phyloP scores from a whole-genome alignment of 2,113 vertebrate species.

The Chroicocephalus ridibundus region DNA sequence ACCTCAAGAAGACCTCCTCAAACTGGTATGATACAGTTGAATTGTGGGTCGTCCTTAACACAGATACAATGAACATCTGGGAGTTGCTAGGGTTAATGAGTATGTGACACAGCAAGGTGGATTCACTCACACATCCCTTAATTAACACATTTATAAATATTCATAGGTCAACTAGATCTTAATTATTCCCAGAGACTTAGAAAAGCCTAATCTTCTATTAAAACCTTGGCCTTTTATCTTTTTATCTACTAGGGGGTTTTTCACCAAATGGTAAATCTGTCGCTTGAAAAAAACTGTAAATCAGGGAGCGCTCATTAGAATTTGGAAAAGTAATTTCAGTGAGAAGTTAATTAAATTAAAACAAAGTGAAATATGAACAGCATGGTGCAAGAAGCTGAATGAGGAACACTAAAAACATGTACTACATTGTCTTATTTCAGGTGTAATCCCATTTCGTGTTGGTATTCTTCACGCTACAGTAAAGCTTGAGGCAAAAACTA shows the following conservation, averaged over 20 bases:
- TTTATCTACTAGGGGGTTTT: background rate
- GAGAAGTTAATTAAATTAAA: constrained; percentile 34
- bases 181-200: constrained; percentile 40
- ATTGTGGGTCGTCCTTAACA: background rate
- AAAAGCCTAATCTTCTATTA: background rate
- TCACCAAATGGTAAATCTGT: background rate
- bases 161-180: constrained; percentile 50
- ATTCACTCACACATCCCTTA: constrained; percentile 25
- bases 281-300: background rate
- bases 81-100: constrained; percentile 17
- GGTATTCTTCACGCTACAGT: background rate
- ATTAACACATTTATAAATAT: constrained; percentile 64
- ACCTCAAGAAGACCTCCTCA: background rate
- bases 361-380: background rate
- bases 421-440: background rate
- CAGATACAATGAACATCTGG: background rate
- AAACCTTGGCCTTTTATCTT: constrained; percentile 15
- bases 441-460: background rate
- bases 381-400: background rate
- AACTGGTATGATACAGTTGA: background rate
- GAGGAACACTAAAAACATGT: background rate
- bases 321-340: background rate
- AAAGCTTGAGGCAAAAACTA: background rate
- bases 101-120: background rate
- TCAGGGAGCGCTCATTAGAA: background rate